A percentile compares a stretch with the other conserved stretches of the same genome.
Conservation (phyloP, 2,113 vertebrate genomes). For the Cochlearius cochlearius region DNA sequence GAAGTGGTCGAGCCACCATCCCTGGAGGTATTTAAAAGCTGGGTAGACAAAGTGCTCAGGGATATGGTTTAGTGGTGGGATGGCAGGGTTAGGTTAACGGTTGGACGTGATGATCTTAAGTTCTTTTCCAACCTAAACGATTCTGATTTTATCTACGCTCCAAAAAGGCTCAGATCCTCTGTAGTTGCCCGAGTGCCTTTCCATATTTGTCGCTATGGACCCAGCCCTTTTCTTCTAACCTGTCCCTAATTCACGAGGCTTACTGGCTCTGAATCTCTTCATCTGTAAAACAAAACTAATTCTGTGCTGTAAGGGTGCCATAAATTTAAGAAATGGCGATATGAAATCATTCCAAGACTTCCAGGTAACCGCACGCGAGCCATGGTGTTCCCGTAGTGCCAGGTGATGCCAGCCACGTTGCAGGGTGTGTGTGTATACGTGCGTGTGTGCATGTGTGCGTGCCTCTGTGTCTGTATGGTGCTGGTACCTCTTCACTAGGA, state of each 20-base stretch:
- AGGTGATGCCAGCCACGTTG: too few species aligned
- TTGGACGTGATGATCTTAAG: too few species aligned
- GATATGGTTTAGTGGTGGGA: too few species aligned
- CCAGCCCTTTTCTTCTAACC: background rate
- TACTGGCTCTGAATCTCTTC: background rate
- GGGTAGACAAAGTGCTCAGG: too few species aligned
- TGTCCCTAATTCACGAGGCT: background rate
- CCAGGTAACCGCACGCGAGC: fast-evolving
- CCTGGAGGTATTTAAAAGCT: too few species aligned
- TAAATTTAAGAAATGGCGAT: background rate
- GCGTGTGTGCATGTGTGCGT: fast-evolving
- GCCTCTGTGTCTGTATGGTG: too few species aligned
- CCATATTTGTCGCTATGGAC: background rate
- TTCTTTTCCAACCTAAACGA: too few species aligned
- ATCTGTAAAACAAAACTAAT: background rate
- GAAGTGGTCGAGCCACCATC: too few species aligned
- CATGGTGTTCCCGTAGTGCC: background rate
- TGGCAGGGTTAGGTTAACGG: too few species aligned
- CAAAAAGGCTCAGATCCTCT: background rate
- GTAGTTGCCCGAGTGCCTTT: background rate
- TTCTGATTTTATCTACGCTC: background rate
- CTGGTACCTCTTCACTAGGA: background rate
- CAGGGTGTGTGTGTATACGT: fast-evolving
- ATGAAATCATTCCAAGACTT: background rate
- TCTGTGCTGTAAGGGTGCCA: background rate